Conservation (phyloP, 2,113 vertebrate species). For the Tamias sibiricus region DNA sequence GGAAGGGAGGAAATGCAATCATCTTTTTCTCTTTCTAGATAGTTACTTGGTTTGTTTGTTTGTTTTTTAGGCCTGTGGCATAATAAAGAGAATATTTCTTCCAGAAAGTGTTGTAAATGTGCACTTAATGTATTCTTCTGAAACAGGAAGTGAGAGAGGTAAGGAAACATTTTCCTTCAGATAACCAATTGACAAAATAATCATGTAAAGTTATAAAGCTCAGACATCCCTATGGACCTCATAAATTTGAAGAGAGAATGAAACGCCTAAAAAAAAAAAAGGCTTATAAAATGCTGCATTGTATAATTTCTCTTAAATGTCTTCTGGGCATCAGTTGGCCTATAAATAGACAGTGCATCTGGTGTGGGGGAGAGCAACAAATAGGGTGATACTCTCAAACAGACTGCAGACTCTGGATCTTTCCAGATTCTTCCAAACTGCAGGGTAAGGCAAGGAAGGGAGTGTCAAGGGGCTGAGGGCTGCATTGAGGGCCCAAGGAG, state of each 20-base stretch:
- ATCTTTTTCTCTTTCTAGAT: background rate
- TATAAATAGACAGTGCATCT: slow-evolving; percentile 30
- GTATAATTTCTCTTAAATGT: slow-evolving; percentile 68
- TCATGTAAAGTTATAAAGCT: slow-evolving; percentile 56
- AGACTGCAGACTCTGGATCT: background rate
- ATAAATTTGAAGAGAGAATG: slow-evolving; percentile 62
- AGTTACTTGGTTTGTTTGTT: background rate
- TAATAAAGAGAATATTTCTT: background rate
- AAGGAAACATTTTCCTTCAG: slow-evolving; percentile 46
- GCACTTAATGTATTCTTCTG: background rate
- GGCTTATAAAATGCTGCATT: slow-evolving; percentile 6
- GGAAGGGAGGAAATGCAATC: background rate
- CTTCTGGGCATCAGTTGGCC: slow-evolving; percentile 49
- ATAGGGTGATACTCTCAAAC: background rate
- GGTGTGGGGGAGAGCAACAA: background rate
- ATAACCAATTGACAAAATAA: slow-evolving; percentile 59
- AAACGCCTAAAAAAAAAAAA: slow-evolving; percentile 53
- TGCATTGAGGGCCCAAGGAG: too few species aligned
- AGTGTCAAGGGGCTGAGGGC: background rate
- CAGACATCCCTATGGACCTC: slow-evolving; percentile 50
- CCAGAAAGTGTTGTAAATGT: background rate
- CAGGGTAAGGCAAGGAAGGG: background rate
- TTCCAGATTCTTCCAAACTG: background rate
- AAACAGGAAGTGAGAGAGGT: background rate
- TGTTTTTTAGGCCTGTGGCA: background rate